These are phyloP conservation scores for Polietes domitor DNA, from an alignment of 2,888 invertebrate genomes.

Conservation along the genomic window DNA sequence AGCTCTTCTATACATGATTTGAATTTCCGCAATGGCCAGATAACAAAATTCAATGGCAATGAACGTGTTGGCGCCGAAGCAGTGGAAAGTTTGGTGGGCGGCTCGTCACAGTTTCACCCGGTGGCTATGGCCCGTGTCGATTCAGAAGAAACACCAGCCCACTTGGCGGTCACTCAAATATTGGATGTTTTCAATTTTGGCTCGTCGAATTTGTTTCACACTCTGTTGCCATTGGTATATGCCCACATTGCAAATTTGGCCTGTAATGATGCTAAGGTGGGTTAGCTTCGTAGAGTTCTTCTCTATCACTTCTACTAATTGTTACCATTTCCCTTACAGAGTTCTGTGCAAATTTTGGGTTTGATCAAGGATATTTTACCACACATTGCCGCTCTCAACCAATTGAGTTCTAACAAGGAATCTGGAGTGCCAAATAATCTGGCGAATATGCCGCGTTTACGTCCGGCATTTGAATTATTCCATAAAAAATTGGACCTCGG, in stretches of 20 bases:
- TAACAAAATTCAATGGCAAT: constrained; percentile 79
- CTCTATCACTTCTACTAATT: constrained; percentile 25
- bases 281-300: constrained; percentile 55
- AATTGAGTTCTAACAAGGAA: constrained; percentile 81
- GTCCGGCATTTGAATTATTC: constrained; percentile 52
- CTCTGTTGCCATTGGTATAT: constrained; percentile 90
- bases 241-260: constrained; percentile 91
- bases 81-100: constrained; percentile 72
- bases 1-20: constrained; percentile 75
- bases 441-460: constrained; percentile 47
- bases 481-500: constrained; percentile 48
- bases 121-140: constrained; percentile 72
- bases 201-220: constrained; percentile 84
- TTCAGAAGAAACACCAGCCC: constrained; percentile 77
- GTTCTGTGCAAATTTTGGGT: constrained; percentile 91
- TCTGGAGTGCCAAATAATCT: constrained; percentile 46
- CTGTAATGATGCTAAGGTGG: constrained; percentile 90
- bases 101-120: constrained; percentile 61
- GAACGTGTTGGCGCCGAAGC: constrained; percentile 78
- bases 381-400: constrained; percentile 92
- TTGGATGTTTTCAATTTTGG: constrained; percentile 80
- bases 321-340: constrained; percentile 81
- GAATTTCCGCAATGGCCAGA: constrained; percentile 78
- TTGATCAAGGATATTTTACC: constrained; percentile 94
- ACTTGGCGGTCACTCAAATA: constrained; percentile 76